Percentiles rank a stretch among this genome's conserved stretches.
Conservation (phyloP, 1,140 invertebrate genomes). For the Thalassaphorura encarpata region DNA sequence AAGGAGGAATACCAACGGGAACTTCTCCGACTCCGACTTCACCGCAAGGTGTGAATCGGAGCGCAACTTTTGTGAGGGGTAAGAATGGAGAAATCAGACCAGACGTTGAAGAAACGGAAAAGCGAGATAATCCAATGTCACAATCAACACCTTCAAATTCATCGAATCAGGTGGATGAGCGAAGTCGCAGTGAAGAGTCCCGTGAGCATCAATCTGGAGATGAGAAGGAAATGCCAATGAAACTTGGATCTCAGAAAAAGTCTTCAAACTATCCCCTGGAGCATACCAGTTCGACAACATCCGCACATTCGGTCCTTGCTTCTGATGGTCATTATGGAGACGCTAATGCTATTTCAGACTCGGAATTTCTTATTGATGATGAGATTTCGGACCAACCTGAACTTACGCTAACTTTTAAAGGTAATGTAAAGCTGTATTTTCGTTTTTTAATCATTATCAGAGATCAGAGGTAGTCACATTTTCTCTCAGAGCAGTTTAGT, state of each 20-base stretch:
- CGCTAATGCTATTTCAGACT: constrained; percentile 45
- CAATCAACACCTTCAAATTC: too few species aligned
- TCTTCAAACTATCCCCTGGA: constrained; percentile 11
- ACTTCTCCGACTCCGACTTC: constrained; percentile 39
- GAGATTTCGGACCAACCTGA: constrained; percentile 84
- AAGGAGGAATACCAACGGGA: constrained; percentile 43
- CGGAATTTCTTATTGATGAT: constrained; percentile 71
- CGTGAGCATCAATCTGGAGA: too few species aligned
- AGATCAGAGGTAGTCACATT: too few species aligned
- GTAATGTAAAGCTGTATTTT: too few species aligned
- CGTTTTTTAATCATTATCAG: too few species aligned
- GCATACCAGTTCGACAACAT: constrained; percentile 10
- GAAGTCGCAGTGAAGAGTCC: too few species aligned
- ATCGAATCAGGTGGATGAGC: too few species aligned
- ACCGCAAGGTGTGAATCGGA: not conserved
- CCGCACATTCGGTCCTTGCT: constrained; percentile 3
- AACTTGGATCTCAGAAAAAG: too few species aligned
- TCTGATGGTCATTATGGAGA: not conserved
- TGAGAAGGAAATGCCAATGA: too few species aligned
- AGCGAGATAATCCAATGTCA: too few species aligned
- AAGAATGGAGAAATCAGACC: not conserved
- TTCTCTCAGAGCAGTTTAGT: too few species aligned
- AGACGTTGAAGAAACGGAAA: too few species aligned
- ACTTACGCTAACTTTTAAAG: constrained; percentile 49
- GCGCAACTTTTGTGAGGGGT: not conserved